Evolutionary conservation across 2,888 invertebrate genomes (phyloP), one percentile per base, ranked within the genome.

Genomic region (Polydrusus pterygomalis): DNA sequence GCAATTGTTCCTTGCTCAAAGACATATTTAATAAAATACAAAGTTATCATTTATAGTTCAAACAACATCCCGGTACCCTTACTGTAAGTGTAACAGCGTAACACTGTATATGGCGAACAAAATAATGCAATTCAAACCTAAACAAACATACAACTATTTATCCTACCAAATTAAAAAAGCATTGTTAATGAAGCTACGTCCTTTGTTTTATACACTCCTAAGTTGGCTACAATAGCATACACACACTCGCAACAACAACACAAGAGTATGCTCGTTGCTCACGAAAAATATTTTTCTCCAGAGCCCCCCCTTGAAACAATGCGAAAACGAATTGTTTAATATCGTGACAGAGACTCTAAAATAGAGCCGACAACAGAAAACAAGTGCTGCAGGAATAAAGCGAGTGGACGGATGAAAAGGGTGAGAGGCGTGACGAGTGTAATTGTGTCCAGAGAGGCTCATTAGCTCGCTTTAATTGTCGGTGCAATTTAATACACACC

Each of bases 401-500:
- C 80, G 77, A 80, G 80, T 74, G 79, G 74, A 75, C 75, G 79
- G 77, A 79, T 79, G 79, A 78, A 79, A 78, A 80, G 79, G 82
- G 83, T 83, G 83, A 69, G 62, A 73, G 69, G 76, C 77, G 74
- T 74, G 77, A 77, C 82, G 85, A 85, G 84, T 82, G 83, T 86
- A 86, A 86, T 86, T 86, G 85, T 85, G 84, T 84, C 86, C 85
- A 83, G 82, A 84, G 86, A 83, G 86, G 83, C 86, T 87, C 87
- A 86, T 87, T 87, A 86, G 86, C 79, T 78, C 75, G 81, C 82
- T 79, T 84, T 86, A 87, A 87, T 87, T 87, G 86, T 84, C 81
- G 83, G 73, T 82, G 83, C 85, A 86, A 86, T 86, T 84, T 86
- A 86, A 86, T 86, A 84, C 85, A 86, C 84, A 83, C 85, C 84